Conservation (phyloP, 1,140 invertebrate genomes). For the Drosophila auraria region DNA sequence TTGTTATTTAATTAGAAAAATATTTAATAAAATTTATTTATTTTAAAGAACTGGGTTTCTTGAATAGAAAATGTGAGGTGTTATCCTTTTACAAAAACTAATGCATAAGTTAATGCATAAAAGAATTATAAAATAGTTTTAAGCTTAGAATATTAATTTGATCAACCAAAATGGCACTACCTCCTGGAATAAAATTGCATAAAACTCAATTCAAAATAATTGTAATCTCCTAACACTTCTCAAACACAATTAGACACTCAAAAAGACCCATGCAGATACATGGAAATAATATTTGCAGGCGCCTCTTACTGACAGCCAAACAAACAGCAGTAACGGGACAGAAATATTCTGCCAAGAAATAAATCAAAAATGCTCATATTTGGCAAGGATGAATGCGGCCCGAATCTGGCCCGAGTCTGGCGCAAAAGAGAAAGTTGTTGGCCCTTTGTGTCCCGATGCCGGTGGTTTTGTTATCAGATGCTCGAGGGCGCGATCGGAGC, state of each 20-base stretch:
- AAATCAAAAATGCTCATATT: constrained; percentile 74
- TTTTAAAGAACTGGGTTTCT: not conserved
- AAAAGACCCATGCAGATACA: constrained; percentile 11
- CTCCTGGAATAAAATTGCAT: not conserved
- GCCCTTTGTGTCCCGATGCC: constrained; percentile 62
- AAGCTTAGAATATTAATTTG: too few relatives aligned
- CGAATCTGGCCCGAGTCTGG: constrained; percentile 27
- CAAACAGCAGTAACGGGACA: constrained; percentile 15
- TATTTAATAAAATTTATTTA: not conserved
- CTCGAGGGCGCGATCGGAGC: constrained; percentile 73
- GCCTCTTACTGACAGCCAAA: constrained; percentile 66
- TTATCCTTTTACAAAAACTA: too few relatives aligned
- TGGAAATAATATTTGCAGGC: constrained; percentile 42
- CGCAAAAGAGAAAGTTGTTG: constrained; percentile 81
- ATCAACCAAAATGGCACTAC: not conserved
- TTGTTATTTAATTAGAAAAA: not conserved
- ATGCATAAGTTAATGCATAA: too few relatives aligned
- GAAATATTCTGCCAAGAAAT: constrained; percentile 57
- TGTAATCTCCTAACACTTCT: not conserved
- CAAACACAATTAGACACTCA: not conserved
- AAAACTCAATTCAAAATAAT: not conserved
- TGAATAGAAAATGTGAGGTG: too few relatives aligned
- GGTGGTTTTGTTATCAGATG: constrained; percentile 84
- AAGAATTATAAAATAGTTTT: too few relatives aligned
- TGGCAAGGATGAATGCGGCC: constrained; percentile 56